Percentiles rank a stretch among this genome's conserved stretches.
These are phyloP conservation scores for Xanthostigma xanthostigma DNA, from an alignment of 2,888 invertebrate species.

Conservation along the genomic window DNA sequence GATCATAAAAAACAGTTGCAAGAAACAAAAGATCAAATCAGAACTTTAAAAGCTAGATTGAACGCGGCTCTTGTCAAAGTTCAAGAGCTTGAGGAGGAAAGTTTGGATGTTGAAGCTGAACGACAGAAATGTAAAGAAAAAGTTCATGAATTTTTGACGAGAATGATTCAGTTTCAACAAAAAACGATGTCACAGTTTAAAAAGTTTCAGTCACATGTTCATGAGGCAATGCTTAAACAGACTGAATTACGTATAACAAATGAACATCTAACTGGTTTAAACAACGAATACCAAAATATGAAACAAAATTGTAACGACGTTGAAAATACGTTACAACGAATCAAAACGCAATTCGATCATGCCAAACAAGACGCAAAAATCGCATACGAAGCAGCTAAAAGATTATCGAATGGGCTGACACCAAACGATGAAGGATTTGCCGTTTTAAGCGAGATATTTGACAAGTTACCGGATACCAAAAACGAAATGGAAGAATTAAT, in stretches of 20 bases:
- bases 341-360: conserved; percentile 22
- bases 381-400: conserved; percentile 36
- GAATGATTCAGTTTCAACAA: conserved; percentile 20
- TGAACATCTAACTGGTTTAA: conserved; percentile 18
- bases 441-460: conserved; percentile 35
- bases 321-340: conserved; percentile 21
- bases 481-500: conserved; percentile 37
- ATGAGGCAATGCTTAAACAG: background rate
- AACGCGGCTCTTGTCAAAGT: conserved; percentile 11
- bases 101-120: conserved; percentile 21
- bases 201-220: background rate
- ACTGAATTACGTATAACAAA: conserved; percentile 17
- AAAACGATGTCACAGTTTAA: conserved; percentile 17
- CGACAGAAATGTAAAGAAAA: conserved; percentile 15
- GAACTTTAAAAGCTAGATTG: conserved; percentile 12
- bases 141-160: conserved; percentile 16
- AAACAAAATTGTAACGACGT: conserved; percentile 20
- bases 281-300: conserved; percentile 23
- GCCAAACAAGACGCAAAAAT: conserved; percentile 32
- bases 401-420: conserved; percentile 35
- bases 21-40: conserved; percentile 13
- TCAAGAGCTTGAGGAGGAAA: conserved; percentile 15
- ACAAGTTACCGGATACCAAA: conserved; percentile 35
- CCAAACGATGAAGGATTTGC: conserved; percentile 40
- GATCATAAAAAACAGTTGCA: background rate